A percentile compares a stretch with the other conserved stretches of the same genome.
phyloP scores from a whole-genome alignment of 2,888 invertebrate genomes.

The Andrena fulva region DNA sequence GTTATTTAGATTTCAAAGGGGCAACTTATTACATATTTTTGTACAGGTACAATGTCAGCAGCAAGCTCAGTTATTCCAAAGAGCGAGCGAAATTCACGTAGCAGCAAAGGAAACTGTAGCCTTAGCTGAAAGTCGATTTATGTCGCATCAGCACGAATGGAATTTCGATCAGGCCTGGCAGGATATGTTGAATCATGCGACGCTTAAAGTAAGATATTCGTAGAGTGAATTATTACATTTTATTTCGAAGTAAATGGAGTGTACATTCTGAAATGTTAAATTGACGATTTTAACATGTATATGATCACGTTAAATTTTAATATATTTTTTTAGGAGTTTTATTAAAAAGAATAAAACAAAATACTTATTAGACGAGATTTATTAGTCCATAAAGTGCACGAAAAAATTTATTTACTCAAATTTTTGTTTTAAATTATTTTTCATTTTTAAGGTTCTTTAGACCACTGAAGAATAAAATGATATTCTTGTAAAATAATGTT shows the following conservation, averaged over 20 bases:
- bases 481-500: too few species aligned
- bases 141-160: constrained; percentile 91
- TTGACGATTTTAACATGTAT: too few species aligned
- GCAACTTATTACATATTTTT: not conserved
- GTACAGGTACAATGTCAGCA: constrained; percentile 91
- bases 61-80: constrained; percentile 95
- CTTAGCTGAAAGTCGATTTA: constrained; percentile 93
- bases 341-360: too few species aligned
- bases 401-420: too few species aligned
- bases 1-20: not conserved
- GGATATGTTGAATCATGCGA: constrained; percentile 98
- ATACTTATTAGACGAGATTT: too few species aligned
- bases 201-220: constrained; percentile 90
- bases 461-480: too few species aligned
- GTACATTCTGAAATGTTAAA: too few species aligned
- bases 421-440: too few species aligned
- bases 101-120: constrained; percentile 98
- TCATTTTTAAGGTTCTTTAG: too few species aligned
- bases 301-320: too few species aligned
- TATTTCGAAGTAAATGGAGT: not conserved
- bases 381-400: too few species aligned
- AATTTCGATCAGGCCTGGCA: constrained; percentile 99
- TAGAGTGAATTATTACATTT: not conserved
- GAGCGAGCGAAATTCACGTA: constrained; percentile 95
- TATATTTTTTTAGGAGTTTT: too few species aligned